Conservation (phyloP, 2,888 invertebrate genomes). For the Acrocera orbiculus region DNA sequence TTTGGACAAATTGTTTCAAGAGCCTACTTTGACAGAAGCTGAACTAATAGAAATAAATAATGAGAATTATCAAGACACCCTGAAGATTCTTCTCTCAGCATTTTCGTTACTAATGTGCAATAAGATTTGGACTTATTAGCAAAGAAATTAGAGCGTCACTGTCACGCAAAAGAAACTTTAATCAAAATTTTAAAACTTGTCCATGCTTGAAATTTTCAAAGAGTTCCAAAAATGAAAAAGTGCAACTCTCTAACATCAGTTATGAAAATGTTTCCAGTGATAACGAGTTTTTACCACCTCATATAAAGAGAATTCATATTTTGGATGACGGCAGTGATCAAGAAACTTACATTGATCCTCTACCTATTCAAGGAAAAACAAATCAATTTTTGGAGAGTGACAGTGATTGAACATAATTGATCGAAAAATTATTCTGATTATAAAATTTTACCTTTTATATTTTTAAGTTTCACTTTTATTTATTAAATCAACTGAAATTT, state of each 20-base stretch:
- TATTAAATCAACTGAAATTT: neutral
- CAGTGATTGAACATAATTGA: neutral
- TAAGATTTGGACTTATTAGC: neutral
- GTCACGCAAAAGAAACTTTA: neutral
- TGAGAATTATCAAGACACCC: neutral
- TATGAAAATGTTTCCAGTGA: too few relatives aligned
- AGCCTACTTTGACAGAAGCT: slow-evolving; percentile 1
- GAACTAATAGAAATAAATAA: slow-evolving; percentile 1
- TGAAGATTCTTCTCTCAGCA: neutral
- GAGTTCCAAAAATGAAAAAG: neutral
- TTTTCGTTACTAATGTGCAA: neutral
- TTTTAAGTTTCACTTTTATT: neutral
- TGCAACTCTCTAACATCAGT: neutral
- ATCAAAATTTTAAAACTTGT: neutral
- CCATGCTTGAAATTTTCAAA: neutral
- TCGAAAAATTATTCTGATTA: neutral
- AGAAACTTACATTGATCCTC: neutral
- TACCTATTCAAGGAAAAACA: neutral
- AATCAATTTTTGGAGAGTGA: neutral
- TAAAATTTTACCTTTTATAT: neutral
- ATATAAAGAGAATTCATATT: too few relatives aligned
- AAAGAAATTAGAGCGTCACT: neutral
- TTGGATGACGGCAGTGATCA: too few relatives aligned
- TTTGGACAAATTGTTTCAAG: neutral
- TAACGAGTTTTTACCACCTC: too few relatives aligned